Conservation (phyloP, 2,797 vertebrate species). For the Galagoides demidoff region DNA sequence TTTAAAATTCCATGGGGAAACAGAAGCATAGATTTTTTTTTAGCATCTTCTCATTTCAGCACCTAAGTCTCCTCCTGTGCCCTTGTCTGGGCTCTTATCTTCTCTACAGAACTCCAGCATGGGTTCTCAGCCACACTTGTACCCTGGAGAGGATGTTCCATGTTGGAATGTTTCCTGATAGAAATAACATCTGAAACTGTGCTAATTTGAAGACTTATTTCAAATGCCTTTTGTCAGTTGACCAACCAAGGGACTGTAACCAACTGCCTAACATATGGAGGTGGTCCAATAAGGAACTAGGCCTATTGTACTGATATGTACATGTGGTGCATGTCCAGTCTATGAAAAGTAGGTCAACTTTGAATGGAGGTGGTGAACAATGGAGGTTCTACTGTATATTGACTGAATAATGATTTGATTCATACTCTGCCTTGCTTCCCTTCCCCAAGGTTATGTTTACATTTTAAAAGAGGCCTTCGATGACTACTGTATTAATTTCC, state of each 20-base stretch:
- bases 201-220: neutral
- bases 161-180: neutral
- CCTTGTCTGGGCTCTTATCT: neutral
- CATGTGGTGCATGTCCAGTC: no score
- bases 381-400: no score
- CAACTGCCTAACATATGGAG: no score
- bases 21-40: neutral
- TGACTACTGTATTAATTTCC: neutral
- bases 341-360: no score
- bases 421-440: neutral
- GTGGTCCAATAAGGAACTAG: no score
- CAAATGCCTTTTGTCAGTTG: neutral
- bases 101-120: neutral
- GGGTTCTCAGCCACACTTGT: neutral
- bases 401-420: neutral
- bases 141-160: neutral
- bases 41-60: neutral
- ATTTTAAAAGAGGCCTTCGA: neutral
- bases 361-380: no score
- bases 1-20: neutral
- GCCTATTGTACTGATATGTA: no score
- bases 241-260: no score
- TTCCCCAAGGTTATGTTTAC: neutral
- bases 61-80: fast-evolving
- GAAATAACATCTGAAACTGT: neutral